Base-by-base conservation (phyloP, 2,113 vertebrate genomes). In the Microcebus ravelobensis region DNA sequence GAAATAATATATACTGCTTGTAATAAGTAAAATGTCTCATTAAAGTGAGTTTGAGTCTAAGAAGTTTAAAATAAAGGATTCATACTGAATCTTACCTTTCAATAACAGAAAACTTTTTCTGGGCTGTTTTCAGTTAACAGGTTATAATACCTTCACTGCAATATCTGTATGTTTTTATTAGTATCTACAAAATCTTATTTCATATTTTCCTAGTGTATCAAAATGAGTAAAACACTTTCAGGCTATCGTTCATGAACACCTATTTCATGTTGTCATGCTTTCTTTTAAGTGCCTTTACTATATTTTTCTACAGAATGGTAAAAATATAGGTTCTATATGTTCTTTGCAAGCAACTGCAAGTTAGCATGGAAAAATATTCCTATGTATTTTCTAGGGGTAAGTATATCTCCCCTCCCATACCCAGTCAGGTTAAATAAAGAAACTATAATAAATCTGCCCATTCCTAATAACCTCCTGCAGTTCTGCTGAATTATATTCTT, bases 391-490 rank as follows among this genome's bases (percentile, higher is more conserved):
- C 27, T 79, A 5, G 15, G 21, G 15, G 52, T 31, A 68, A 68
- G 13, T 89, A 4, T 45, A 63, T 61, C 71, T 68, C 23, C 29
- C 13, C 12, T 63, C n/a, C 63, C 12, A 25, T 34, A 25, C 15
- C n/a, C 39, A 65, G 39, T 27, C 52, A 55, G 73, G 52, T 34
- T n/a, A 15, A 77, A 63, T 79, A 48, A 34, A 63, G 50, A 90
- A 87, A 61, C 67, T 15, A 34, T 7, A 42, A 55, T 67, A 73
- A 91, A 89, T 74, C 55, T 91, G 63, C 57, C 25, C 25, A 25
- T 91, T 95, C 92, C 88, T 86, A 76, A 79, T 85, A 94, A 34
- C 81, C 63, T 83, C 21, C 71, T 61, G n/a, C 31, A 82, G 8
- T 83, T 59, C 57, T 67, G 57, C 42, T n/a, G 67, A 81, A 17